Evolutionary conservation across 2,797 vertebrate genomes (phyloP), one percentile per base, ranked within the genome.

Genomic region (Rhinatrema bivittatum): DNA sequence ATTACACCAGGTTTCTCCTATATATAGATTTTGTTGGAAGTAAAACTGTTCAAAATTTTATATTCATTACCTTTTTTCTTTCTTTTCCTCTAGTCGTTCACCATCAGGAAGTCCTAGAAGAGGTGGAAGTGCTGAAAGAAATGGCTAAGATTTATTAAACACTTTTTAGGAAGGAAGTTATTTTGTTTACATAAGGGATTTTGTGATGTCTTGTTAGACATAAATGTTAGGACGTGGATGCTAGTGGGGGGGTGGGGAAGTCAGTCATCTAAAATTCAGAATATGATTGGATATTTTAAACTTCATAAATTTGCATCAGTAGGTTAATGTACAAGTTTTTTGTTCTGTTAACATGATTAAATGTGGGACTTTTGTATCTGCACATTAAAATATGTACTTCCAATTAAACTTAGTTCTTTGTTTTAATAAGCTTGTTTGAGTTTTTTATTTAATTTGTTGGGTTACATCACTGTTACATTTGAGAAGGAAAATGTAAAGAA

Each of bases 141-240:
- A 87, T 53, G 78, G 86, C 74, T 90, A 74, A 83, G 73, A 46
- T 60, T 66, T 41, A 56, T 40, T 62, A 58, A 68, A 59, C 62
- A 68, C 68, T 57, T 65, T 70, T 76, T 81, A 72, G 72, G 77
- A 76, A 74, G 46, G 72, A 79, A 79, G 56, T 51, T 72, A 71
- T 75, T 82, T 82, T 79, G 76, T 75, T 79, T 82, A 81, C 79
- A 75, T 74, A 79, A 78, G 82, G 81, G 79, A 83, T 76, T 76
- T 76, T 71, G 72, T 81, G 72, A 61, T 70, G 72, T 79, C 62
- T n/a, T 76, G 66, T 74, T 34, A 54, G 25, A 56, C 70, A n/a
- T n/a, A 81, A 76, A 67, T 79, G 67, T 77, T 74, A 74, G 51
- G 60, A 48, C 71, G 66, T 73, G n/a, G 70, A 68, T 66, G 62